phyloP scores from a whole-genome alignment of 1,140 invertebrate species.

The Harlomillsia oculata region DNA sequence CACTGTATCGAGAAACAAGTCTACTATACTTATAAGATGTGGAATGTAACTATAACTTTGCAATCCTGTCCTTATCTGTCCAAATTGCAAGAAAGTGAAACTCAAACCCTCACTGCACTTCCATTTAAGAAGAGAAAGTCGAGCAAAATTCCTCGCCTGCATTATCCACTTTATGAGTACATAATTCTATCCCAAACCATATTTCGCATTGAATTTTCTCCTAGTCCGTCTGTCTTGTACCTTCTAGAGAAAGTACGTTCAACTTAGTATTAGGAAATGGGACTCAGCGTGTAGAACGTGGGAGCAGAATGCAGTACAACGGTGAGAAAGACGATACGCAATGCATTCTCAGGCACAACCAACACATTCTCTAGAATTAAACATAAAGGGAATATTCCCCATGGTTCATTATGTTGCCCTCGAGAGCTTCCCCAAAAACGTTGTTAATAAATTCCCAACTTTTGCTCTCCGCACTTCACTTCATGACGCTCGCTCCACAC shows the following conservation, averaged over 20 bases:
- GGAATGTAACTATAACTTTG: too few relatives aligned
- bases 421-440: conserved; percentile 17
- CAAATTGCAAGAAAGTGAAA: too few relatives aligned
- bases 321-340: conserved; percentile 1
- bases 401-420: conserved; percentile 19
- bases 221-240: too few relatives aligned
- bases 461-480: conserved; percentile 14
- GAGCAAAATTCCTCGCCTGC: conserved; percentile 9
- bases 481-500: too few relatives aligned
- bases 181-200: conserved; percentile 18
- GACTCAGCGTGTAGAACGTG: neutral
- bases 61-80: too few relatives aligned
- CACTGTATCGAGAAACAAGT: too few relatives aligned
- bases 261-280: too few relatives aligned
- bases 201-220: conserved; percentile 11
- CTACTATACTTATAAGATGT: too few relatives aligned
- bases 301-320: conserved; percentile 7
- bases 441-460: conserved; percentile 16
- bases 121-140: conserved; percentile 13
- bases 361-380: conserved; percentile 15
- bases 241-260: too few relatives aligned
- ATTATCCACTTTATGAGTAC: conserved; percentile 19
- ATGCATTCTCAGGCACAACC: too few relatives aligned
- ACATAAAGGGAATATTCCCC: conserved; percentile 21
- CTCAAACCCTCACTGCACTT: too few relatives aligned